These are phyloP conservation scores for Threskiornis aethiopicus DNA, from an alignment of 2,797 vertebrate genomes.

Conservation along the genomic window DNA sequence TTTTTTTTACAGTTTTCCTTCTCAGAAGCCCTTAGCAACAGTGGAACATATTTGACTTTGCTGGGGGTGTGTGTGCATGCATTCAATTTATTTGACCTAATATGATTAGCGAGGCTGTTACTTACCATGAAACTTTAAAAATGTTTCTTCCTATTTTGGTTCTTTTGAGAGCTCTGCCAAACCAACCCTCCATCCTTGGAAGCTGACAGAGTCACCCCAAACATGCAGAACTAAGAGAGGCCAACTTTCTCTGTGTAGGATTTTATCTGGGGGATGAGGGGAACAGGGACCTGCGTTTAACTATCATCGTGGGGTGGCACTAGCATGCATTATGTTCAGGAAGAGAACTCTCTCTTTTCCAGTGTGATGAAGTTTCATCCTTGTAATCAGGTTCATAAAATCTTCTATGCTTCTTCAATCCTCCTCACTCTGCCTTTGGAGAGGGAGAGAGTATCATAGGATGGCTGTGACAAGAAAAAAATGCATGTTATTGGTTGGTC, in stretches of 20 bases:
- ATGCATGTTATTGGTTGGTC: rapidly evolving
- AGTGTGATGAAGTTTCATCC: background rate
- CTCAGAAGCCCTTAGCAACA: constrained; percentile 64
- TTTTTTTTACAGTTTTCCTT: constrained; percentile 5
- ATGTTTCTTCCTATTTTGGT: background rate
- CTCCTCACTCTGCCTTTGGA: background rate
- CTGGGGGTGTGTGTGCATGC: background rate
- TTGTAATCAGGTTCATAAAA: background rate
- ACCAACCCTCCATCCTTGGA: background rate
- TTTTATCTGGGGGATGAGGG: background rate
- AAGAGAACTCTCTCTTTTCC: background rate
- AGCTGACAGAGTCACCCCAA: background rate
- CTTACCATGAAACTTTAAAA: background rate
- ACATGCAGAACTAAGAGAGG: background rate
- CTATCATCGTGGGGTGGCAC: background rate
- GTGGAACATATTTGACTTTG: constrained; percentile 31
- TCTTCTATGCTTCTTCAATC: background rate
- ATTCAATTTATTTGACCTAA: background rate
- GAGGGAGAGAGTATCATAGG: background rate
- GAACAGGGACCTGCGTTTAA: background rate
- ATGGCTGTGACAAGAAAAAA: background rate
- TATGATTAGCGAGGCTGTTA: background rate
- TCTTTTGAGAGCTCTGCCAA: background rate
- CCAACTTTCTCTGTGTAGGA: background rate
- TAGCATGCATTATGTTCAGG: background rate